Evolutionary conservation across 2,797 vertebrate species (phyloP).

Genomic region (Oophaga sylvatica): DNA sequence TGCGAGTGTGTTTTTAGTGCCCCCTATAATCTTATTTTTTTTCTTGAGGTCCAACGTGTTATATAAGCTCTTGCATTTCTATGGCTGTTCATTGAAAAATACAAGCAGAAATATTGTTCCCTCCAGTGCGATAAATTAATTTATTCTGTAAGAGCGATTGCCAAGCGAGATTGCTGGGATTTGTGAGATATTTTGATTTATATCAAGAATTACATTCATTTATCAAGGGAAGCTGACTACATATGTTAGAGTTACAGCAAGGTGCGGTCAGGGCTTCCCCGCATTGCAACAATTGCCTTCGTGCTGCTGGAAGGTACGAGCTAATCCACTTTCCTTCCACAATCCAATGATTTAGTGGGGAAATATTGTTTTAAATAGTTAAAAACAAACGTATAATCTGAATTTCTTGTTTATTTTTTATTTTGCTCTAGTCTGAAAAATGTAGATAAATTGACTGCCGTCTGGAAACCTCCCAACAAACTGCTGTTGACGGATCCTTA

Average conservation of each 20-base stretch:
- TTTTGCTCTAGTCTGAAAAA: too few species aligned
- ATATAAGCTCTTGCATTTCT: constrained; percentile 18
- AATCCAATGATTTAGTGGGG: background rate
- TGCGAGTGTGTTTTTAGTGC: constrained; percentile 19
- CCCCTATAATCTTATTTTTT: background rate
- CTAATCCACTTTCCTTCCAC: background rate
- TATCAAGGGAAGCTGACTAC: constrained; percentile 9
- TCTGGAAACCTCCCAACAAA: background rate
- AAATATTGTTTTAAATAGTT: too few species aligned
- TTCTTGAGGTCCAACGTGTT: constrained; percentile 1
- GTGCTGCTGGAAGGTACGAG: background rate
- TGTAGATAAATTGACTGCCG: background rate
- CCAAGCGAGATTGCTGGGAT: background rate
- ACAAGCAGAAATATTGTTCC: constrained; percentile 29
- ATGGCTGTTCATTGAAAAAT: background rate
- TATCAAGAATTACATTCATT: constrained; percentile 6
- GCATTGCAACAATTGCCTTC: background rate
- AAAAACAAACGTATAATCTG: too few species aligned
- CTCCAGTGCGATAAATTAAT: constrained; percentile 29
- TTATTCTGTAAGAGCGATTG: constrained; percentile 10
- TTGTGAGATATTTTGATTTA: constrained; percentile 15
- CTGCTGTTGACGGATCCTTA: background rate
- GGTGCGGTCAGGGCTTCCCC: background rate
- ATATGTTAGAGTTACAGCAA: background rate
- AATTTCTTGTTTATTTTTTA: too few species aligned